A percentile compares a stretch with the other conserved stretches of the same genome.
Evolutionary conservation across 2,113 vertebrate genomes (phyloP).

Genomic region (Furnarius figulus): DNA sequence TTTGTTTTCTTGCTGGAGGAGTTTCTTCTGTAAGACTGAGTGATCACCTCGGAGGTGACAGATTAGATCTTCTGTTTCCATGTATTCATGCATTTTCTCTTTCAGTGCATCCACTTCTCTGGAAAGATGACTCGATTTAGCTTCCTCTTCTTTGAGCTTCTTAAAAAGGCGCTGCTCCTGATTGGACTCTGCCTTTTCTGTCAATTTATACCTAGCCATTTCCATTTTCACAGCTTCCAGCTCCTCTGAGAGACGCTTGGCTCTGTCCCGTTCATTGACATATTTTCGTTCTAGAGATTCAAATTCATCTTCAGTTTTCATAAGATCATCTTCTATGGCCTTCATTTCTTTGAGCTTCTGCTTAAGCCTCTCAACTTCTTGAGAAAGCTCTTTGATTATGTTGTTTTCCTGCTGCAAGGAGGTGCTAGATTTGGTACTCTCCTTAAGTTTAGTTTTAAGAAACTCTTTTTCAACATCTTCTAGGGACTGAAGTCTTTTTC

Average conservation of each 20-base stretch:
- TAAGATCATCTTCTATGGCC: constrained; percentile 88
- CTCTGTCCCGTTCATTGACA: constrained; percentile 83
- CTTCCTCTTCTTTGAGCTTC: constrained; percentile 91
- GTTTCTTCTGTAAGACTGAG: constrained; percentile 86
- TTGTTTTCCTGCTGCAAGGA: constrained; percentile 92
- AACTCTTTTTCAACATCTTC: constrained; percentile 89
- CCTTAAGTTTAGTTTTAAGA: constrained; percentile 88
- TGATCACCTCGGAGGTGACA: constrained; percentile 89
- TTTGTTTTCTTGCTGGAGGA: constrained; percentile 91
- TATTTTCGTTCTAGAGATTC: constrained; percentile 90
- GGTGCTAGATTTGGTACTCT: constrained; percentile 78
- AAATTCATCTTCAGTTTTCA: constrained; percentile 89
- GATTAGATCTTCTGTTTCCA: constrained; percentile 90
- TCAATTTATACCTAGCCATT: constrained; percentile 88
- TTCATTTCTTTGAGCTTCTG: constrained; percentile 93
- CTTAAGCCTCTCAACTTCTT: constrained; percentile 91
- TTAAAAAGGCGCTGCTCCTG: constrained; percentile 91
- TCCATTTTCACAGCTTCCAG: constrained; percentile 87
- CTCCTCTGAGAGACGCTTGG: constrained; percentile 86
- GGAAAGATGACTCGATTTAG: constrained; percentile 89
- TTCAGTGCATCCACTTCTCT: constrained; percentile 92
- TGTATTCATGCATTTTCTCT: constrained; percentile 94
- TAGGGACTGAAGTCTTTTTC: constrained; percentile 89
- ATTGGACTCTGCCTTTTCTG: constrained; percentile 89
- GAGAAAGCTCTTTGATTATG: constrained; percentile 93